Conservation (phyloP, 2,797 vertebrate species). For the Acipenser transmontanus region DNA sequence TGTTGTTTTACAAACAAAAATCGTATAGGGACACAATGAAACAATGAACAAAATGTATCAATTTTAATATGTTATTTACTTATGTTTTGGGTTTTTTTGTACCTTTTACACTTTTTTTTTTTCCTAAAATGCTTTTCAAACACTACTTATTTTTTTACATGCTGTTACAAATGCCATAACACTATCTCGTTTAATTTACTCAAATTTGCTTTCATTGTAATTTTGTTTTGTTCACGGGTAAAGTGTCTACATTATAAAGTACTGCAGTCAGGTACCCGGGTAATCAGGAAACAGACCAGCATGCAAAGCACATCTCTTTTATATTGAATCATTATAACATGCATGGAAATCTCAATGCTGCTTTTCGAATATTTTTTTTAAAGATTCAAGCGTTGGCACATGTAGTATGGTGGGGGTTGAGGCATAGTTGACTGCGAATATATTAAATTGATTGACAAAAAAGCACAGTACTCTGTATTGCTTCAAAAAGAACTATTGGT, state of each 20-base stretch:
- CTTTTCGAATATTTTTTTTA: too few relatives aligned
- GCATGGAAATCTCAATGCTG: too few relatives aligned
- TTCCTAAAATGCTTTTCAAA: background rate
- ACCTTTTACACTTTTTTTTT: constrained; percentile 8
- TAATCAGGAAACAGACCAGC: too few relatives aligned
- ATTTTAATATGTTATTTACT: too few relatives aligned
- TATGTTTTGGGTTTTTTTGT: background rate
- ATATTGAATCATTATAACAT: too few relatives aligned
- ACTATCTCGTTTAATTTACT: constrained; percentile 28
- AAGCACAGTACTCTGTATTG: too few relatives aligned
- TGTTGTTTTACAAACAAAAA: background rate
- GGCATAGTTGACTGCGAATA: too few relatives aligned
- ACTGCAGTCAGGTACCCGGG: constrained; percentile 5
- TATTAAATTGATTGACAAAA: too few relatives aligned
- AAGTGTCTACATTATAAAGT: constrained; percentile 37
- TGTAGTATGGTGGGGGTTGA: too few relatives aligned
- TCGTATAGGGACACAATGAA: background rate
- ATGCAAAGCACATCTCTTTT: too few relatives aligned
- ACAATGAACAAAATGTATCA: background rate
- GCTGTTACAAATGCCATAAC: constrained; percentile 36
- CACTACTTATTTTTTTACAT: constrained; percentile 11
- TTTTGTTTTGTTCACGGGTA: constrained; percentile 37
- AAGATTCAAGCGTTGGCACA: too few relatives aligned
- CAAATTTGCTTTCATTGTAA: background rate
- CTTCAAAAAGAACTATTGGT: too few relatives aligned